phyloP scores from a whole-genome alignment of 2,888 invertebrate genomes.

The Watsonalla binaria region DNA sequence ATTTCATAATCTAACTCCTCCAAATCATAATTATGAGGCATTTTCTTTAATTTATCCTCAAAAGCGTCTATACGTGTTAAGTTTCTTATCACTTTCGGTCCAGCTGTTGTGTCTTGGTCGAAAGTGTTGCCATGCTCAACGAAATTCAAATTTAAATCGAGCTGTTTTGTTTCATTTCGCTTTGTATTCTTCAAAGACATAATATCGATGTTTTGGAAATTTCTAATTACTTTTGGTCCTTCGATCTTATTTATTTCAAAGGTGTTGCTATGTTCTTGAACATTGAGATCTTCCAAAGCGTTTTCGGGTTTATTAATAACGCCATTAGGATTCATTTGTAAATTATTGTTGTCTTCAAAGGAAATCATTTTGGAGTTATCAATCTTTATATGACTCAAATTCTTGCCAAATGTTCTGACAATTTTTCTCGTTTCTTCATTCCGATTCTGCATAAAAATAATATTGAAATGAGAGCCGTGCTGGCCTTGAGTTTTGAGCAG shows the following conservation, averaged over 20 bases:
- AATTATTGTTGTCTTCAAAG: slow-evolving; percentile 4
- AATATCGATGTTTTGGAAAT: background rate
- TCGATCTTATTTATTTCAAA: background rate
- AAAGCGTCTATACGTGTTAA: slow-evolving; percentile 18
- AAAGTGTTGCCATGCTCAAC: slow-evolving; percentile 9
- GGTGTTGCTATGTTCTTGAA: background rate
- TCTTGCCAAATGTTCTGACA: slow-evolving; percentile 37
- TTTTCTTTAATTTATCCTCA: slow-evolving; percentile 18
- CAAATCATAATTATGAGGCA: slow-evolving; percentile 2
- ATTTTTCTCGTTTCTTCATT: slow-evolving; percentile 19
- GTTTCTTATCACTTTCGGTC: slow-evolving; percentile 24
- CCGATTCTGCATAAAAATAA: slow-evolving; percentile 1
- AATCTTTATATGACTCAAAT: slow-evolving; percentile 35
- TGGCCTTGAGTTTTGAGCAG: no score
- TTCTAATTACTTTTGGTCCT: slow-evolving; percentile 7
- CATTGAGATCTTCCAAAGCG: no score
- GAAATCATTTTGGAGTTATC: slow-evolving; percentile 22
- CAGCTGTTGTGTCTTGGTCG: slow-evolving; percentile 6
- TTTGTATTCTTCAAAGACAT: background rate
- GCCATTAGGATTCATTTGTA: slow-evolving; percentile 2
- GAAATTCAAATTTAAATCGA: background rate
- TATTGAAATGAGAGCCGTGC: background rate
- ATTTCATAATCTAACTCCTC: slow-evolving; percentile 10
- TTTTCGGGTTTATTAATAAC: background rate
- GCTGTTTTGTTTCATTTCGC: background rate